Evolutionary conservation across 2,888 invertebrate species (phyloP), one percentile per base, ranked within the genome.

Genomic region (Ennomos fuscantarius): DNA sequence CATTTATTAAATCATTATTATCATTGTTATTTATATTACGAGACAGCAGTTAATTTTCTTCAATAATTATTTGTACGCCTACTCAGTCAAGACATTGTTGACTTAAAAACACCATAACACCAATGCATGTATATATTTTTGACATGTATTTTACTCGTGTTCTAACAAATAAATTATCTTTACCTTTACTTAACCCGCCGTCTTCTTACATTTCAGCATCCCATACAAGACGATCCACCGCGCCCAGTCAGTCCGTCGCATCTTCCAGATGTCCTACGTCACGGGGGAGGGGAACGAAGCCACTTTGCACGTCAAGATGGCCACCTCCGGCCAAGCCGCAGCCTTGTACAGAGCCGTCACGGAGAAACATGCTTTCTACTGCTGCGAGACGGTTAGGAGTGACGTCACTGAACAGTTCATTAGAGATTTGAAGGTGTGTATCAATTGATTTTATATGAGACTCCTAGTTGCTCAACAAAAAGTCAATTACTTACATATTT

Each of bases 331-430:
- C 42, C 95, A 96, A 44, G 97, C 97, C 1, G 96, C 96, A 43
- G 96, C 96, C 36, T 86, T 97, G 31, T 97, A 97, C 84, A 93
- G 97, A 46, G 96, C 97, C 24, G 96, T 98, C 65, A 98, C 97
- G 0, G 98, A 98, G 86, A 97, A 97, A 70, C 97, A 97, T 83
- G 97, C 97, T 42, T 98, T 98, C 92, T 98, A 97, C 87, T 97
- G 97, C 83, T 97, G 97, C 88, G 97, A 98, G 84, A 97, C 97
- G 0, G 97, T 98, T 10, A 93, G 97, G 42, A 96, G 94, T 63
- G 97, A 96, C 57, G 97, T 98, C 49, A 97, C 97, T 0, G 95
- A 96, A 48, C 98, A 98, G 88, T 97, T 96, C 81, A 97, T 97
- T 52, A 93, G 97, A 63, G 97, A 97, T 88, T 93, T 98, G 65